phyloP scores from a whole-genome alignment of 1,140 invertebrate genomes.

The Lepidurus arcticus region DNA sequence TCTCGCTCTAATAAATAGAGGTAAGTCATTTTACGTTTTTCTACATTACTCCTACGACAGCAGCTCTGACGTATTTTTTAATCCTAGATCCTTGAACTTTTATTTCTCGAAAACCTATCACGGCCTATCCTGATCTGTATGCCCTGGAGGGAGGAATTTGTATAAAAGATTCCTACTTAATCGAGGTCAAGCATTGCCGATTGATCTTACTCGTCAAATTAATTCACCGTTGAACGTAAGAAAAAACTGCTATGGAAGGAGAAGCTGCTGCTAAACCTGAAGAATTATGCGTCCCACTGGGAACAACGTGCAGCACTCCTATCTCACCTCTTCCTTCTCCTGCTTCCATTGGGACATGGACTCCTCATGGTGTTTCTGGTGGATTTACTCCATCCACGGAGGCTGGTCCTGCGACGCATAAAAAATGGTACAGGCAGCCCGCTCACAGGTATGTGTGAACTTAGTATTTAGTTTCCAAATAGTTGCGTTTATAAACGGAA shows the following conservation, averaged over 20 bases:
- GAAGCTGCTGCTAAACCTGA: background rate
- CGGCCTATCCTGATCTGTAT: too few relatives aligned
- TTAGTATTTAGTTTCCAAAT: background rate
- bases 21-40: too few relatives aligned
- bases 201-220: background rate
- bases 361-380: constrained; percentile 1
- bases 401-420: background rate
- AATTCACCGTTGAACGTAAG: background rate
- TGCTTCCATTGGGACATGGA: background rate
- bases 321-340: background rate
- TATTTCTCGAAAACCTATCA: too few relatives aligned
- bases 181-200: too few relatives aligned
- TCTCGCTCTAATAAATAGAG: too few relatives aligned
- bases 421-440: constrained; percentile 27
- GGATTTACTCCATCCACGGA: background rate
- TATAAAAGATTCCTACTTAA: too few relatives aligned
- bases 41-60: too few relatives aligned
- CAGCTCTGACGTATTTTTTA: too few relatives aligned
- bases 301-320: background rate
- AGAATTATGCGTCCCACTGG: background rate
- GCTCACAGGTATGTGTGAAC: constrained; percentile 26
- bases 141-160: too few relatives aligned
- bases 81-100: too few relatives aligned
- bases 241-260: background rate
- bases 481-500: background rate